phyloP scores from a whole-genome alignment of 2,797 vertebrate species.

The Ispidina picta region DNA sequence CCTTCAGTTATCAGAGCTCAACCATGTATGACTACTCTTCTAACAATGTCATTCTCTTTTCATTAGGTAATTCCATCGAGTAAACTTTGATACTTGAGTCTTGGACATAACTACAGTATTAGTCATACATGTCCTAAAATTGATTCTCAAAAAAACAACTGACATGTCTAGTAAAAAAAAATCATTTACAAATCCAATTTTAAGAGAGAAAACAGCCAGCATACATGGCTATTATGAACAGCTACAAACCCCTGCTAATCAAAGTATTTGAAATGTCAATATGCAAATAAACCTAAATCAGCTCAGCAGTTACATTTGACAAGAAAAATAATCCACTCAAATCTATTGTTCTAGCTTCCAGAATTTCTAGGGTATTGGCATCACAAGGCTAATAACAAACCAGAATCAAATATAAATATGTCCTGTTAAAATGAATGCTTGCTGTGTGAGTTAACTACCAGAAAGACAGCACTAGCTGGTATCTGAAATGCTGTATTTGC shows the following conservation, averaged over 20 bases:
- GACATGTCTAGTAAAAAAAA: not conserved
- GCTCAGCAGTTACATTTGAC: not conserved
- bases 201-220: not conserved
- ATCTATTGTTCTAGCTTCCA: not conserved
- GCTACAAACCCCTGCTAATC: not conserved
- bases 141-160: not conserved
- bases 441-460: not conserved
- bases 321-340: not conserved
- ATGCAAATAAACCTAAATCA: not conserved
- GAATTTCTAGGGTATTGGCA: not conserved
- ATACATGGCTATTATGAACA: not conserved
- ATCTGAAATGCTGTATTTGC: not conserved
- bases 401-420: not conserved
- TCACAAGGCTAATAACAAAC: not conserved
- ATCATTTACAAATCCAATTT: not conserved
- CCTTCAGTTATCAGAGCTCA: not conserved
- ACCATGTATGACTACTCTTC: not conserved
- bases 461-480: not conserved
- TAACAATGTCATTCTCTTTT: not conserved
- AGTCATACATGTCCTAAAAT: not conserved
- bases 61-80: not conserved
- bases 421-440: not conserved
- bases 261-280: not conserved
- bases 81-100: not conserved
- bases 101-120: not conserved